Conservation (phyloP, 2,113 vertebrate genomes). For the Lagenorhynchus albirostris region DNA sequence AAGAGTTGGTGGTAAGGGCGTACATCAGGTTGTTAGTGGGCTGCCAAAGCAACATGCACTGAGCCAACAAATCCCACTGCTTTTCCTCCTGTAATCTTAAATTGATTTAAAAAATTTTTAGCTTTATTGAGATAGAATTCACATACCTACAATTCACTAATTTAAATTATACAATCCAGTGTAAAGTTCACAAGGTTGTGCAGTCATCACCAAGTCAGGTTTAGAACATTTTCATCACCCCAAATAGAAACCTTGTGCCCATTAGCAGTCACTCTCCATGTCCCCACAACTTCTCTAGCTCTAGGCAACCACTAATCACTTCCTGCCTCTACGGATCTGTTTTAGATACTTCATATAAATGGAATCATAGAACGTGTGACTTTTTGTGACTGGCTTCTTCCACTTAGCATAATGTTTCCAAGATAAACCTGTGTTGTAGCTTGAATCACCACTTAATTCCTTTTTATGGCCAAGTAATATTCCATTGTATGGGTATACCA, state of each 20-base stretch:
- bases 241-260: not conserved
- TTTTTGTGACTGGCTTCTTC: not conserved
- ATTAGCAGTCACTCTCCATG: not conserved
- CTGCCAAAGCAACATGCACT: not conserved
- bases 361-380: not conserved
- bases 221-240: not conserved
- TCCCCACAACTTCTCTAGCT: not conserved
- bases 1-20: not conserved
- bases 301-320: not conserved
- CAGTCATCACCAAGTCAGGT: not conserved
- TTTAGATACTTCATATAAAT: not conserved
- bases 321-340: not conserved
- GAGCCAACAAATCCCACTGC: not conserved
- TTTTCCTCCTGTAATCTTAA: not conserved
- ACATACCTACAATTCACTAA: not conserved
- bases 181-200: not conserved
- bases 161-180: not conserved
- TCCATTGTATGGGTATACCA: not conserved
- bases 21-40: not conserved
- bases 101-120: not conserved
- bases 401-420: not conserved
- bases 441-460: not conserved
- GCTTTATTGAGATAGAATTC: not conserved
- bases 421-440: not conserved
- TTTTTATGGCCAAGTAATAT: not conserved